Conservation (phyloP, 2,888 invertebrate genomes). For the Aphodius granarius region DNA sequence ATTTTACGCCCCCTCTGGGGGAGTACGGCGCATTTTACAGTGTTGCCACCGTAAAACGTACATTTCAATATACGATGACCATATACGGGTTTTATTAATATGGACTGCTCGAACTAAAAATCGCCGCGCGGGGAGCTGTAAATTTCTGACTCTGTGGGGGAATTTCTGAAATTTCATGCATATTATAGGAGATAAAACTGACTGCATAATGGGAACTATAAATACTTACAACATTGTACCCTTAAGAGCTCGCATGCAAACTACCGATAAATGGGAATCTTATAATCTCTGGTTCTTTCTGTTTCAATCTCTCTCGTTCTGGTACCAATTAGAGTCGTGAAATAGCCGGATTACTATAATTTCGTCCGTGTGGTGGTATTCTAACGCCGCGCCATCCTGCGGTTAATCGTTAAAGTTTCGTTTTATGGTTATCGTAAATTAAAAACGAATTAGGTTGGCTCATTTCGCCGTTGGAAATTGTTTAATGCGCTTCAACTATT, state of each 20-base stretch:
- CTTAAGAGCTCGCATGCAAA: neutral
- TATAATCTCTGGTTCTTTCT: neutral
- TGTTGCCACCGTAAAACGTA: conserved; percentile 22
- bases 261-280: neutral
- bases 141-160: conserved; percentile 28
- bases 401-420: neutral
- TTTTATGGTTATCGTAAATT: neutral
- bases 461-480: neutral
- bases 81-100: conserved; percentile 38
- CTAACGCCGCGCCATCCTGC: neutral
- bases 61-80: conserved; percentile 43
- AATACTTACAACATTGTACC: neutral
- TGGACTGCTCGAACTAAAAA: conserved; percentile 35
- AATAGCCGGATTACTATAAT: neutral
- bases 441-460: neutral
- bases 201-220: conserved; percentile 1
- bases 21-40: conserved; percentile 19
- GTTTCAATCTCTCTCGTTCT: neutral
- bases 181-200: conserved; percentile 11
- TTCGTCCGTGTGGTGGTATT: neutral
- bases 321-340: neutral
- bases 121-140: conserved; percentile 34
- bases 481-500: neutral
- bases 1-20: neutral
- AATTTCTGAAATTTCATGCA: conserved; percentile 11